phyloP scores from a whole-genome alignment of 2,888 invertebrate genomes.

The Eupithecia tripunctaria region DNA sequence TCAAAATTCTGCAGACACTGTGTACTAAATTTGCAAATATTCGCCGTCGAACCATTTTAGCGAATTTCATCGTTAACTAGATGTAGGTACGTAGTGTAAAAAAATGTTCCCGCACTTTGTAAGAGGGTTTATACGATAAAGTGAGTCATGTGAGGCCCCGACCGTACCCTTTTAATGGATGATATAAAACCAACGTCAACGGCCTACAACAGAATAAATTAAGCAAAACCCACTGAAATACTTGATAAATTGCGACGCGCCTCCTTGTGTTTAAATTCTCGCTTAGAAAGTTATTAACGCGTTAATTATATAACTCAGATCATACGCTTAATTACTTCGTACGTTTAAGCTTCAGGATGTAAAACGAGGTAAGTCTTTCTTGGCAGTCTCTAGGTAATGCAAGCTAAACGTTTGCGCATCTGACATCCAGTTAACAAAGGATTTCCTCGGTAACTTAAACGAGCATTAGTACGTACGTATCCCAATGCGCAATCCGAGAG shows the following conservation, averaged over 20 bases:
- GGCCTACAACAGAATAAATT: slow-evolving; percentile 68
- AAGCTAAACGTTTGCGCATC: slow-evolving; percentile 29
- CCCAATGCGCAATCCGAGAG: slow-evolving; percentile 2
- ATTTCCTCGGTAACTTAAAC: slow-evolving; percentile 23
- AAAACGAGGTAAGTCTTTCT: slow-evolving; percentile 33
- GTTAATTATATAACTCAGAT: slow-evolving; percentile 37
- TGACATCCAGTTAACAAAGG: slow-evolving; percentile 29
- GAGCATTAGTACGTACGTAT: slow-evolving; percentile 17
- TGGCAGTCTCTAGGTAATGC: slow-evolving; percentile 28
- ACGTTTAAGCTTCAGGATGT: slow-evolving; percentile 31
- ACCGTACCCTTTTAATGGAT: slow-evolving; percentile 62
- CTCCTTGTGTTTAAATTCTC: slow-evolving; percentile 55
- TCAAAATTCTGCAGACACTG: background rate
- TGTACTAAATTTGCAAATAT: background rate
- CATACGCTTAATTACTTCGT: slow-evolving; percentile 33
- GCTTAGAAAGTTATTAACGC: slow-evolving; percentile 40
- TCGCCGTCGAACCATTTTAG: background rate
- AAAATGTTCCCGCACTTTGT: slow-evolving; percentile 28
- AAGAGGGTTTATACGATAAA: slow-evolving; percentile 31
- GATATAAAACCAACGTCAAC: slow-evolving; percentile 68
- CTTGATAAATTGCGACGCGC: slow-evolving; percentile 64
- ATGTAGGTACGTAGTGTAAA: background rate
- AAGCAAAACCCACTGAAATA: slow-evolving; percentile 63
- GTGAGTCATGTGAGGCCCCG: slow-evolving; percentile 37
- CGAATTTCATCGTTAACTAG: background rate